Percentiles rank a stretch among this genome's conserved stretches.
These are phyloP conservation scores for Phalacrocorax aristotelis DNA, from an alignment of 2,113 vertebrate species.

Conservation along the genomic window DNA sequence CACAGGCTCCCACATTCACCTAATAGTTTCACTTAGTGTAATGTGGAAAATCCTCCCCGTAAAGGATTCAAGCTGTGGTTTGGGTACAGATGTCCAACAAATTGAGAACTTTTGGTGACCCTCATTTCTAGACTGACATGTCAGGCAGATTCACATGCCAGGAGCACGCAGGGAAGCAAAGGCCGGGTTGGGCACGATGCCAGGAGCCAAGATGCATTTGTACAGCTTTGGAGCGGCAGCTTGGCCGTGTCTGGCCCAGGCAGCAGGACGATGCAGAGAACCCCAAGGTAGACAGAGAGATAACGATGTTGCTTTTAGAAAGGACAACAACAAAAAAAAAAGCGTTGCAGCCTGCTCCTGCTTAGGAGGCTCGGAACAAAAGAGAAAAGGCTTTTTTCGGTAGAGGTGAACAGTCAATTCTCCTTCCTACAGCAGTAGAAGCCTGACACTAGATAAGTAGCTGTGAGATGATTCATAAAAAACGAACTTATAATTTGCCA, in stretches of 20 bases:
- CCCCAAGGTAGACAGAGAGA: background rate
- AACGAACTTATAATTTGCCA: conserved; percentile 66
- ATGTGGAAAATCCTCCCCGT: background rate
- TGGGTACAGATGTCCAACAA: conserved; percentile 19
- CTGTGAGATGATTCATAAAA: conserved; percentile 63
- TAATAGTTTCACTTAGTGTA: background rate
- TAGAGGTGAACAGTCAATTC: background rate
- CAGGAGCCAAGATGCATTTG: background rate
- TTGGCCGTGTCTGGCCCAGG: background rate
- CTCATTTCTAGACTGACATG: background rate
- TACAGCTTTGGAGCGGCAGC: background rate
- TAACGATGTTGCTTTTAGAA: background rate
- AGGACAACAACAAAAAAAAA: background rate
- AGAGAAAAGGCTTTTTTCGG: background rate
- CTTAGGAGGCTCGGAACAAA: background rate
- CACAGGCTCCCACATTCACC: background rate
- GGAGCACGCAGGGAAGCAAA: conserved; percentile 19
- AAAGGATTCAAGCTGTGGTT: background rate
- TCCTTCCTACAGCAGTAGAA: background rate
- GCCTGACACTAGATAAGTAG: conserved; percentile 19
- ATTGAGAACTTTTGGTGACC: conserved; percentile 11
- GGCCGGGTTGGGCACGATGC: background rate
- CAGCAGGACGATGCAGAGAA: background rate
- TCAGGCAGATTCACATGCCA: conserved; percentile 32
- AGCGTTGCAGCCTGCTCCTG: background rate